These are phyloP conservation scores for Tetragnatha montana DNA, from an alignment of 2,888 invertebrate species.

Conservation along the genomic window DNA sequence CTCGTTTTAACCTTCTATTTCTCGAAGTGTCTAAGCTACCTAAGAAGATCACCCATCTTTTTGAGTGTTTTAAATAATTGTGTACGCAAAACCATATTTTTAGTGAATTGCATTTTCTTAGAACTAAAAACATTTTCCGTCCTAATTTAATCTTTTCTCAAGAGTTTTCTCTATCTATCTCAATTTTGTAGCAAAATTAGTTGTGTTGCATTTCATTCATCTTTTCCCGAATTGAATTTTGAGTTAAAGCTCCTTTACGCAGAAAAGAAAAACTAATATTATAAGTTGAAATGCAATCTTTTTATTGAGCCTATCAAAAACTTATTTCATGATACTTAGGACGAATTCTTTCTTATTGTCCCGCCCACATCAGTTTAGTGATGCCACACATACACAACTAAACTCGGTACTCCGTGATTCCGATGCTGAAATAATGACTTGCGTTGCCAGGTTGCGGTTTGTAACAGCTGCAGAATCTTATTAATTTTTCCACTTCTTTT, in stretches of 20 bases:
- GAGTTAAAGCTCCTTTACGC: background rate
- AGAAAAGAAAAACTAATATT: background rate
- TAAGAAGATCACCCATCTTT: background rate
- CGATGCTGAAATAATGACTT: slow-evolving; percentile 22
- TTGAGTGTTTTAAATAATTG: background rate
- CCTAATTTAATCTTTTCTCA: background rate
- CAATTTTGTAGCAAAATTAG: background rate
- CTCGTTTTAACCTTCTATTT: background rate
- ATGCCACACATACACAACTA: background rate
- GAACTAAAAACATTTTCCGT: background rate
- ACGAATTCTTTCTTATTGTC: background rate
- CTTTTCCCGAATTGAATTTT: background rate
- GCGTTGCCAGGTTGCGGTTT: background rate
- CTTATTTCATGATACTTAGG: background rate
- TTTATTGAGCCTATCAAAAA: background rate
- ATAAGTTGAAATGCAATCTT: background rate
- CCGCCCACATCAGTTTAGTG: background rate
- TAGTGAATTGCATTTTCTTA: background rate
- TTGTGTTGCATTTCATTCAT: background rate
- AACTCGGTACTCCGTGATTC: background rate
- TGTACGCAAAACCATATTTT: background rate
- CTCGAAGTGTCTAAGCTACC: background rate
- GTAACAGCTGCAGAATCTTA: slow-evolving; percentile 18
- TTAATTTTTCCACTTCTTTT: background rate
- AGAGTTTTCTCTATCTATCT: background rate